Conservation (phyloP, 2,797 vertebrate genomes). For the Muraenolepis orangiensis region DNA sequence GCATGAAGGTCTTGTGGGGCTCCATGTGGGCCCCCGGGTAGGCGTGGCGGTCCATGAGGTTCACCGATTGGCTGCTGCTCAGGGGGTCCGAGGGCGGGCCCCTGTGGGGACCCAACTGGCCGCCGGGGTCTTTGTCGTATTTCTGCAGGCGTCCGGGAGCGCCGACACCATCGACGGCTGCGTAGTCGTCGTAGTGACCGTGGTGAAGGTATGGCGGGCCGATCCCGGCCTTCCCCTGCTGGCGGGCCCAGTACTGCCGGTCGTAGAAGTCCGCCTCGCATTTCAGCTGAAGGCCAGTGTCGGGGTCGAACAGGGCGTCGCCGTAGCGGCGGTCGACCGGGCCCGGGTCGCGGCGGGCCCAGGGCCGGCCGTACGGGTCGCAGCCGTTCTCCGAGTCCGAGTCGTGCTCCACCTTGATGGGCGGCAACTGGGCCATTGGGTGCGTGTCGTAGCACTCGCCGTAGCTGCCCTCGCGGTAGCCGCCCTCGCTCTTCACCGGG, state of each 20-base stretch:
- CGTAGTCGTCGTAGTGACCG: conserved; percentile 69
- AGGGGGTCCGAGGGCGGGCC: conserved; percentile 73
- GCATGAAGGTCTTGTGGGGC: conserved; percentile 70
- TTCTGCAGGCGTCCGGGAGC: conserved; percentile 66
- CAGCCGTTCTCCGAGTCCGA: conserved; percentile 82
- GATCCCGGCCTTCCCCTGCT: conserved; percentile 74
- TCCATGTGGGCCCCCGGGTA: conserved; percentile 61
- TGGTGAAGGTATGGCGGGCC: conserved; percentile 72
- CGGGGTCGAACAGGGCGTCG: conserved; percentile 60
- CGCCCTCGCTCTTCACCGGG: conserved; percentile 74
- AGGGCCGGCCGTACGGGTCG: conserved; percentile 71
- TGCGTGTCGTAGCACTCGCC: conserved; percentile 70
- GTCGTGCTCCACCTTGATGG: conserved; percentile 88
- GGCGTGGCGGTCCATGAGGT: conserved; percentile 73
- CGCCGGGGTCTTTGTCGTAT: conserved; percentile 65
- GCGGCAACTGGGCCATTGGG: conserved; percentile 71
- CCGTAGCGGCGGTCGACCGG: conserved; percentile 61
- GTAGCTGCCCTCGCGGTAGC: conserved; percentile 68
- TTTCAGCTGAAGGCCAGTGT: conserved; percentile 78
- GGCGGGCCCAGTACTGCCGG: conserved; percentile 74
- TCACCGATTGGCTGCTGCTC: conserved; percentile 65
- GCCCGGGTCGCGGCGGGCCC: conserved; percentile 68
- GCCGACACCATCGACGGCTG: conserved; percentile 45
- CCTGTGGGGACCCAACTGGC: conserved; percentile 70
- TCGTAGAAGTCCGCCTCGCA: conserved; percentile 77